Conservation (phyloP, 2,797 vertebrate species). For the Remorina albescens region DNA sequence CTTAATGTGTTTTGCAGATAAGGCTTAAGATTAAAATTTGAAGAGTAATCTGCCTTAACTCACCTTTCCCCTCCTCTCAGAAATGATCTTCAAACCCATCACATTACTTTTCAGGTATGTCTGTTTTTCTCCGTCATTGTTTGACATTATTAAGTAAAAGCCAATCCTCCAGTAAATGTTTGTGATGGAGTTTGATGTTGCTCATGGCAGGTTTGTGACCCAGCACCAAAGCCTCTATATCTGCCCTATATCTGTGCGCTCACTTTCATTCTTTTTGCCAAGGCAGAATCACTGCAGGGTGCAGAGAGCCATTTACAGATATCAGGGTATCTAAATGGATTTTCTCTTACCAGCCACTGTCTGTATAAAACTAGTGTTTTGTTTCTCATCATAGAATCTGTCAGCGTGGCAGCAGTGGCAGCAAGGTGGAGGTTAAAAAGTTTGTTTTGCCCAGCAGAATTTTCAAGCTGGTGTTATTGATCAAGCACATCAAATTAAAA, state of each 20-base stretch:
- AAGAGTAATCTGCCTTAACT: conserved; percentile 18
- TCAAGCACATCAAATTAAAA: conserved; percentile 48
- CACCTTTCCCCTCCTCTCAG: conserved; percentile 24
- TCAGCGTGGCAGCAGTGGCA: neutral
- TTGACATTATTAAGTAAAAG: conserved; percentile 35
- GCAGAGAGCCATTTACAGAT: conserved; percentile 47
- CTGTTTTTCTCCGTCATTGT: conserved; percentile 15
- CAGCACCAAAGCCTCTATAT: conserved; percentile 50
- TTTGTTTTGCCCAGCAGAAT: conserved; percentile 42
- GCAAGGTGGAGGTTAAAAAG: conserved; percentile 42
- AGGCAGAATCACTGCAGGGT: conserved; percentile 55
- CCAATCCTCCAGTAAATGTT: conserved; percentile 21
- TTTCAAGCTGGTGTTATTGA: conserved; percentile 25
- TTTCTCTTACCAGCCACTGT: conserved; percentile 53
- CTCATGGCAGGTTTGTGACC: conserved; percentile 50
- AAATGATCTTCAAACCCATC: conserved; percentile 27
- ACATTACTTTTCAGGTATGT: conserved; percentile 16
- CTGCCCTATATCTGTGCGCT: conserved; percentile 46
- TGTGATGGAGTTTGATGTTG: conserved; percentile 23
- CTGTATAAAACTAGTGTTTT: conserved; percentile 48
- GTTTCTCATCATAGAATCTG: conserved; percentile 42
- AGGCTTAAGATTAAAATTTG: conserved; percentile 23
- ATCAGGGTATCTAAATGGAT: conserved; percentile 61
- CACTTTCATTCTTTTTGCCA: conserved; percentile 47
- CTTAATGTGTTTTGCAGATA: conserved; percentile 7